These are phyloP conservation scores for Gymnogyps californianus DNA, from an alignment of 2,113 vertebrate genomes.

Conservation along the genomic window DNA sequence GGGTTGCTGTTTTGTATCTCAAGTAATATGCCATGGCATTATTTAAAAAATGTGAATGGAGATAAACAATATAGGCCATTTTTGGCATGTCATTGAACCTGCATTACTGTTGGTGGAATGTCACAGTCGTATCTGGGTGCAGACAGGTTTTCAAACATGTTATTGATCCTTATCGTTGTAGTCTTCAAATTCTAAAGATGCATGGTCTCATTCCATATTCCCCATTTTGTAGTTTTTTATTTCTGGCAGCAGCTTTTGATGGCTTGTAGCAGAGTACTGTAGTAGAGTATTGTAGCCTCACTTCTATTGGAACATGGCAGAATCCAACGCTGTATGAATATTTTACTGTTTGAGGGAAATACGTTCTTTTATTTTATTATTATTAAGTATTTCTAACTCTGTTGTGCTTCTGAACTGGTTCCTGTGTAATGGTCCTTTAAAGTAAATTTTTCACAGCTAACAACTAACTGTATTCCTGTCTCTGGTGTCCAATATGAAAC, in stretches of 20 bases:
- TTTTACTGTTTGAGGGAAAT: background rate
- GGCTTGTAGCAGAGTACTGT: background rate
- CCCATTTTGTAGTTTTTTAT: background rate
- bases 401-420: background rate
- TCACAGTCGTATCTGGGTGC: background rate
- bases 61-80: background rate
- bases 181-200: background rate
- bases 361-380: background rate
- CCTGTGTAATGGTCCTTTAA: background rate
- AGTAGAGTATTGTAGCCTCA: fast-evolving
- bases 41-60: background rate
- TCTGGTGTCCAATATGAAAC: background rate
- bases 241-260: background rate
- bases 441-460: background rate
- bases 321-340: background rate
- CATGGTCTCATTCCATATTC: background rate
- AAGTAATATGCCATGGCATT: background rate
- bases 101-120: background rate
- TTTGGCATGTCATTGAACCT: background rate
- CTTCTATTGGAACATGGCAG: background rate
- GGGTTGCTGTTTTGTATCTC: background rate
- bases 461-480: background rate
- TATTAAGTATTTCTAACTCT: background rate
- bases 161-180: background rate
- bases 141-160: background rate